These are phyloP conservation scores for Mnemiopsis leidyi DNA, from an alignment of 37 sponge, comb jelly and placozoan genomes.

Conservation along the genomic window DNA sequence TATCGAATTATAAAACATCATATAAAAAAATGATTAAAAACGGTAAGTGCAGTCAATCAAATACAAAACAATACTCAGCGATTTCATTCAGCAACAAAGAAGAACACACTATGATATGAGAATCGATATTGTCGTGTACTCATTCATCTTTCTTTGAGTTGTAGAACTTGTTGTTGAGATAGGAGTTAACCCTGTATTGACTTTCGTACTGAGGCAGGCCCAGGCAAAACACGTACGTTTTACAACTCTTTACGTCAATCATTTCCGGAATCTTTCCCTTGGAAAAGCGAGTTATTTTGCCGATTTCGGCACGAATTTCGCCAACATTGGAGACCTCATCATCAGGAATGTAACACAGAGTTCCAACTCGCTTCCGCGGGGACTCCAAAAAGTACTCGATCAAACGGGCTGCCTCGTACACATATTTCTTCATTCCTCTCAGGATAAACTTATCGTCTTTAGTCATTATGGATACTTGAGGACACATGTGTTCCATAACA, in stretches of 20 bases:
- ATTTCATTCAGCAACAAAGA: too few relatives aligned
- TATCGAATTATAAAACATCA: too few relatives aligned
- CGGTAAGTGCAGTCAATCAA: too few relatives aligned
- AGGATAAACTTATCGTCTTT: background rate
- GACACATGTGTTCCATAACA: background rate
- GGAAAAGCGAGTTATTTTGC: background rate
- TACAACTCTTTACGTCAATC: background rate
- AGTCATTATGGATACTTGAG: background rate
- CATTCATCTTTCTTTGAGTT: background rate
- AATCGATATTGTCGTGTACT: too few relatives aligned
- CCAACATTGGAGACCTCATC: background rate
- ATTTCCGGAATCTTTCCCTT: background rate
- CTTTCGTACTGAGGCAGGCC: background rate
- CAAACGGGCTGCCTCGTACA: background rate
- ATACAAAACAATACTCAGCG: too few relatives aligned
- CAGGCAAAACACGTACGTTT: slow-evolving; percentile 9
- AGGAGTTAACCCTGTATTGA: slow-evolving; percentile 5
- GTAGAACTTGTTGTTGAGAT: background rate
- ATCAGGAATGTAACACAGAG: background rate
- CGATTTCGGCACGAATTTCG: background rate
- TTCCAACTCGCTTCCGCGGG: background rate
- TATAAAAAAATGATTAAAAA: too few relatives aligned
- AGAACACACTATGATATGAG: too few relatives aligned
- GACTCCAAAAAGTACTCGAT: background rate
- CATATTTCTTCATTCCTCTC: background rate